Percentiles rank a stretch among this genome's conserved stretches.
Conservation (phyloP, 2,888 invertebrate genomes). For the Epirrhoe alternata region DNA sequence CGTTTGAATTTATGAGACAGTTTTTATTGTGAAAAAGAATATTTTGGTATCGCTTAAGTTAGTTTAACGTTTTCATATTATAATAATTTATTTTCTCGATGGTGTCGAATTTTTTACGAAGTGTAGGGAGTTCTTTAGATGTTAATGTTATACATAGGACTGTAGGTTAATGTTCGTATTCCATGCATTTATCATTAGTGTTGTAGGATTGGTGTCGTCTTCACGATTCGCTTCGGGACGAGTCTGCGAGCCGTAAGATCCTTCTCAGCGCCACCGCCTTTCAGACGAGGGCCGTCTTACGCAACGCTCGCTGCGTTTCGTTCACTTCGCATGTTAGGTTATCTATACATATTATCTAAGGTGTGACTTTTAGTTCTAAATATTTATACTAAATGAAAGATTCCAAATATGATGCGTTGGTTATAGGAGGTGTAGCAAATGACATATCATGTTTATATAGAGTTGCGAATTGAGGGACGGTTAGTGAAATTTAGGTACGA, state of each 20-base stretch:
- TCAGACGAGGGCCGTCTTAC: constrained; percentile 29
- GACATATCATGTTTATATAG: constrained; percentile 76
- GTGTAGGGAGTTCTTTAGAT: constrained; percentile 66
- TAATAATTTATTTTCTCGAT: constrained; percentile 79
- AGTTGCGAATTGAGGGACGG: constrained; percentile 62
- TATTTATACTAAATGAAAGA: constrained; percentile 79
- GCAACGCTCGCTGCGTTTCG: constrained; percentile 29
- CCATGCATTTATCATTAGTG: constrained; percentile 62
- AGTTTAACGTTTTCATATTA: constrained; percentile 81
- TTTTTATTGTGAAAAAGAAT: constrained; percentile 80
- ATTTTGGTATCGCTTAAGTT: constrained; percentile 84
- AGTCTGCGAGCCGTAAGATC: constrained; percentile 36
- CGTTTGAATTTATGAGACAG: constrained; percentile 85
- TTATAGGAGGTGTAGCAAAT: constrained; percentile 75
- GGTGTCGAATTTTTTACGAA: constrained; percentile 65
- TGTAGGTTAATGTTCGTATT: constrained; percentile 45
- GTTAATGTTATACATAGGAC: constrained; percentile 74
- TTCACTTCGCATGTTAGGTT: constrained; percentile 69
- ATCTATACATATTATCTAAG: constrained; percentile 67
- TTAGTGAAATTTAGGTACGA: constrained; percentile 70
- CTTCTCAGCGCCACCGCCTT: constrained; percentile 28
- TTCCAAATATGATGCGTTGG: constrained; percentile 76
- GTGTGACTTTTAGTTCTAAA: constrained; percentile 78
- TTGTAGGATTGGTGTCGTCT: constrained; percentile 59
- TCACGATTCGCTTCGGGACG: constrained; percentile 38